phyloP scores from a whole-genome alignment of 2,797 vertebrate genomes.

The Lerista edwardsae region DNA sequence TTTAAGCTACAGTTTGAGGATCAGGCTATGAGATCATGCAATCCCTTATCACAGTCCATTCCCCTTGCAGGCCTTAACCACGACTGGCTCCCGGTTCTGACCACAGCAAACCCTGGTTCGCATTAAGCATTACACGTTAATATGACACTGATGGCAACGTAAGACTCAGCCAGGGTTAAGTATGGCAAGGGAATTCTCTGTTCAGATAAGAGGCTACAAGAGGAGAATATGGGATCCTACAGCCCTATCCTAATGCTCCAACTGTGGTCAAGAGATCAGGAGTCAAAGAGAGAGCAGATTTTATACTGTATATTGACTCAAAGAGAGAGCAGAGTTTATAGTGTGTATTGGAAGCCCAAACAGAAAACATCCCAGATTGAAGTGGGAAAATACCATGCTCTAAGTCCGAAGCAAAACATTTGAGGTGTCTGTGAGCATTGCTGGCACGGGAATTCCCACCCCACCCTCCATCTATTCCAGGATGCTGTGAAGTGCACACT shows the following conservation, averaged over 20 bases:
- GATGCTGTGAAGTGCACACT: not conserved
- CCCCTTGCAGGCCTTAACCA: too few species aligned
- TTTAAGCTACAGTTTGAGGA: too few species aligned
- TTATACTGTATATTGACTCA: slow-evolving; percentile 40
- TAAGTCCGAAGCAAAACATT: not conserved
- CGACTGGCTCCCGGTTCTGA: too few species aligned
- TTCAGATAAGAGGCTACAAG: not conserved
- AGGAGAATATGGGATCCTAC: not conserved
- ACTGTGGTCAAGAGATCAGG: not conserved
- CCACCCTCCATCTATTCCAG: not conserved
- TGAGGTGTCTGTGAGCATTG: not conserved
- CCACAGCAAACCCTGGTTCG: too few species aligned
- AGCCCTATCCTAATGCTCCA: not conserved
- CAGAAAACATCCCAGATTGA: too few species aligned
- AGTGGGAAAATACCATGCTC: not conserved
- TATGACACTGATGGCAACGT: too few species aligned
- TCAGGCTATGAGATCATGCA: too few species aligned
- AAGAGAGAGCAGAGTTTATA: slow-evolving; percentile 38
- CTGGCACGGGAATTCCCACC: fast-evolving
- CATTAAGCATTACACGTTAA: too few species aligned
- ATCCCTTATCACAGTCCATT: too few species aligned
- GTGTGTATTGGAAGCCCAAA: slow-evolving; percentile 31
- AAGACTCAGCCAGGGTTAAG: not conserved
- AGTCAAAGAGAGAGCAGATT: slow-evolving; percentile 33
- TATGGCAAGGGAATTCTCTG: not conserved